These are phyloP conservation scores for Onchidella celtica DNA, from an alignment of 2,888 invertebrate genomes.

Conservation along the genomic window DNA sequence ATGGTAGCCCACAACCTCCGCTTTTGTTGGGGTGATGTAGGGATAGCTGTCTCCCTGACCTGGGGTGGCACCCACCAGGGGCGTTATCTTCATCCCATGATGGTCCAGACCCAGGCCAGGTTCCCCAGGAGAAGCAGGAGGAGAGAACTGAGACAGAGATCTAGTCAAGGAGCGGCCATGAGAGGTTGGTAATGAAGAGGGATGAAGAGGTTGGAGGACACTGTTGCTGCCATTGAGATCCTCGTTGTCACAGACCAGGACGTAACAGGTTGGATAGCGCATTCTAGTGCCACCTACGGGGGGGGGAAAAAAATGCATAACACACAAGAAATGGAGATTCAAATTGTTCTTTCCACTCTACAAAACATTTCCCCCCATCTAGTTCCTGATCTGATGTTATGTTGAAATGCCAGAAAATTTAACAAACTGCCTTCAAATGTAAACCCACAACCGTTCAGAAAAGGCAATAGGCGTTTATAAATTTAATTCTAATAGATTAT, in stretches of 20 bases:
- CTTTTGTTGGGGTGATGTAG: conserved; percentile 29
- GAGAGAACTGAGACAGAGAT: conserved; percentile 63
- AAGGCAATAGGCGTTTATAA: no score
- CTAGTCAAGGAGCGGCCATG: conserved; percentile 52
- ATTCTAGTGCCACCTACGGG: conserved; percentile 92
- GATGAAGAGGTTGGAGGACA: conserved; percentile 44
- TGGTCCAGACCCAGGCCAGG: conserved; percentile 53
- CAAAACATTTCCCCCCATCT: no score
- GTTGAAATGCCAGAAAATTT: no score
- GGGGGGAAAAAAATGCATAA: conserved; percentile 62
- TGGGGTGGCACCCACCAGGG: conserved; percentile 44
- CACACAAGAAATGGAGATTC: no score
- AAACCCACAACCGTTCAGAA: no score
- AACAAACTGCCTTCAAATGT: no score
- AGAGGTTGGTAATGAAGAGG: conserved; percentile 23
- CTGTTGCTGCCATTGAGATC: conserved; percentile 55
- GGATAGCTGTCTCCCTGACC: conserved; percentile 50
- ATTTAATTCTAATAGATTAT: no score
- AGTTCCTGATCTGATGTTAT: no score
- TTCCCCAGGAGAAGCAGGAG: conserved; percentile 76
- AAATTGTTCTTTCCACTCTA: no score
- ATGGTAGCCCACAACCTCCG: conserved; percentile 50
- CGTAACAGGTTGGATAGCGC: conserved; percentile 97
- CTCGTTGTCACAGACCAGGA: conserved; percentile 83
- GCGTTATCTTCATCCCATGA: conserved; percentile 57